Conservation (phyloP, 2,888 invertebrate species). For the Drosophila picticornis region DNA sequence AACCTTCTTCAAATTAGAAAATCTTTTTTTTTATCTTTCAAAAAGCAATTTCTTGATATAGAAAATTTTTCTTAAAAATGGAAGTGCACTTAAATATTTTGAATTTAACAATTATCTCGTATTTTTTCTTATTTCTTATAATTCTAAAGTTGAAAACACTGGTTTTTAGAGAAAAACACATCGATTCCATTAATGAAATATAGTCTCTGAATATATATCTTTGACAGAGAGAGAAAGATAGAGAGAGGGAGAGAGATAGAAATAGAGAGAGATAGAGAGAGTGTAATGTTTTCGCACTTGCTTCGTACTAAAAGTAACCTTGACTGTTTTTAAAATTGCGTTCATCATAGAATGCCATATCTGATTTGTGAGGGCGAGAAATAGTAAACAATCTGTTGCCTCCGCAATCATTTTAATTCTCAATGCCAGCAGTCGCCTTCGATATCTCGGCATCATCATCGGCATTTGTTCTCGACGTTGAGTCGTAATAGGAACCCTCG, state of each 20-base stretch:
- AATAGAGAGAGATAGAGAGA: background rate
- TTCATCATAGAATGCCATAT: background rate
- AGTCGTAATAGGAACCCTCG: slow-evolving; percentile 56
- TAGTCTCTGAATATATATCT: background rate
- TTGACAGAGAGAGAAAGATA: too few species aligned
- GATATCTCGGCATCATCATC: slow-evolving; percentile 23
- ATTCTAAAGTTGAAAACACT: too few species aligned
- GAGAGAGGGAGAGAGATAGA: background rate
- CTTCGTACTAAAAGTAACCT: slow-evolving; percentile 18
- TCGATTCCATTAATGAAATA: background rate
- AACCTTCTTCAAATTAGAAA: background rate
- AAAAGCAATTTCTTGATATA: background rate
- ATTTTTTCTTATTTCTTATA: too few species aligned
- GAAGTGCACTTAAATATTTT: too few species aligned
- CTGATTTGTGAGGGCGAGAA: slow-evolving; percentile 15
- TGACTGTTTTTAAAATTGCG: slow-evolving; percentile 19
- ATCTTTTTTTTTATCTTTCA: background rate
- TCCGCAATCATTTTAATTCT: slow-evolving; percentile 21
- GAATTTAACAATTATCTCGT: too few species aligned
- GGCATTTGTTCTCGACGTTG: slow-evolving; percentile 32
- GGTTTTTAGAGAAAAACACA: too few species aligned
- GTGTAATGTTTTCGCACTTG: background rate
- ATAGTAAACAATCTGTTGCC: slow-evolving; percentile 30
- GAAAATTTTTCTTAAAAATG: too few species aligned
- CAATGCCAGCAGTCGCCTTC: slow-evolving; percentile 25